A percentile compares a stretch with the other conserved stretches of the same genome.
phyloP scores from a whole-genome alignment of 2,888 invertebrate species.

The Agonopterix alstromeriana region DNA sequence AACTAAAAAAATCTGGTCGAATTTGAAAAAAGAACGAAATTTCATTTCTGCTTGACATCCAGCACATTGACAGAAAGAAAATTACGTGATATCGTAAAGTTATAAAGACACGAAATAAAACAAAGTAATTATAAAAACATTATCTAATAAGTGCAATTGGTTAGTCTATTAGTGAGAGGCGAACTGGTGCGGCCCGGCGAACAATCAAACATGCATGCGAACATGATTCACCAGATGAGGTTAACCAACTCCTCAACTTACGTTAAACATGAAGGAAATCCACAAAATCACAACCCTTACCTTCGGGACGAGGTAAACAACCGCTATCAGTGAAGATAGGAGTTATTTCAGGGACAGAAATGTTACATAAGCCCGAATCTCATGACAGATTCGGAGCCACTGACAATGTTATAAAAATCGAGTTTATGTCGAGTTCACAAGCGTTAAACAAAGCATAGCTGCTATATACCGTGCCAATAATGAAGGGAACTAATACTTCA shows the following conservation, averaged over 20 bases:
- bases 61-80: conserved; percentile 19
- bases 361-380: conserved; percentile 69
- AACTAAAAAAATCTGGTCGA: too few relatives aligned
- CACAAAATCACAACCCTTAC: conserved; percentile 42
- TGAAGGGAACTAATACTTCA: conserved; percentile 57
- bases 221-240: conserved; percentile 26
- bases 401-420: too few relatives aligned
- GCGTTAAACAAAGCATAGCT: conserved; percentile 56
- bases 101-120: too few relatives aligned
- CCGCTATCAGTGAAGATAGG: conserved; percentile 39
- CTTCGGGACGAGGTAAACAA: conserved; percentile 56
- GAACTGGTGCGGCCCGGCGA: conserved; percentile 18
- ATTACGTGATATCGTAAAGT: neutral
- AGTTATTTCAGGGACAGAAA: conserved; percentile 53
- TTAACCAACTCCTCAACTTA: conserved; percentile 24
- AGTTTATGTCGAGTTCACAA: conserved; percentile 23
- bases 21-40: too few relatives aligned
- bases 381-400: conserved; percentile 45
- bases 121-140: too few relatives aligned
- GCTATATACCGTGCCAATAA: conserved; percentile 33
- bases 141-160: conserved; percentile 8
- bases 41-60: conserved; percentile 11
- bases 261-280: neutral
- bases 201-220: conserved; percentile 21
- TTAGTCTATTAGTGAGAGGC: too few relatives aligned